These are phyloP conservation scores for Corvus moneduloides DNA, from an alignment of 2,113 vertebrate species.

Conservation along the genomic window DNA sequence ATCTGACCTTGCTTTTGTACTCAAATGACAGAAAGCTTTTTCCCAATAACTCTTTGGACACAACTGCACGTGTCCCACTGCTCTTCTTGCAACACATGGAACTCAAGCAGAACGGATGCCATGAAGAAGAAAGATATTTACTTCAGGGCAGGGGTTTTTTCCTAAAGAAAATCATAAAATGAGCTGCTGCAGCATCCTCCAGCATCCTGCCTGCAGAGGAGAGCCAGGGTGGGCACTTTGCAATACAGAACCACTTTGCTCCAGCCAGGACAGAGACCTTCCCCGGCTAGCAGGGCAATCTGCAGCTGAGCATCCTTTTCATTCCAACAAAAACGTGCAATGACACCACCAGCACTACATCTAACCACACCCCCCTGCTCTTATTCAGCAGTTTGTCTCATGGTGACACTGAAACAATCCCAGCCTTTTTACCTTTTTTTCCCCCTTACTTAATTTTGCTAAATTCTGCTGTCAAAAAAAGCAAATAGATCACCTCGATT, in stretches of 20 bases:
- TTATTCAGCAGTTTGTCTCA: not conserved
- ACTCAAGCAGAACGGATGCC: not conserved
- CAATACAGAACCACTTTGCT: not conserved
- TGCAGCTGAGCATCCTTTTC: not conserved
- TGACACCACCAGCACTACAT: not conserved
- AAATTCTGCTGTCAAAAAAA: slow-evolving; percentile 7
- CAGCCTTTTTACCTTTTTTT: not conserved
- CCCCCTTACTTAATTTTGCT: not conserved
- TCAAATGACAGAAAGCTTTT: not conserved
- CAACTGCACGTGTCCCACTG: accelerated
- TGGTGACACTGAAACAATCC: not conserved
- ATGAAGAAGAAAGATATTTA: not conserved
- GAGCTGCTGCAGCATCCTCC: not conserved
- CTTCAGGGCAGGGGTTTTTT: not conserved
- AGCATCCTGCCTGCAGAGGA: not conserved
- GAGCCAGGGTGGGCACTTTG: not conserved
- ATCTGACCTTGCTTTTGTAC: not conserved
- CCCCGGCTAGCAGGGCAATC: not conserved
- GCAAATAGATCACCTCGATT: not conserved
- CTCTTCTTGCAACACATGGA: not conserved
- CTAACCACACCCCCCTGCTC: not conserved
- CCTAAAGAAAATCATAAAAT: accelerated
- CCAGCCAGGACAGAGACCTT: not conserved
- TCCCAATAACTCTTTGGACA: not conserved
- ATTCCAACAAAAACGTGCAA: not conserved